These are phyloP conservation scores for Elmis aenea DNA, from an alignment of 2,888 invertebrate species.

Conservation along the genomic window DNA sequence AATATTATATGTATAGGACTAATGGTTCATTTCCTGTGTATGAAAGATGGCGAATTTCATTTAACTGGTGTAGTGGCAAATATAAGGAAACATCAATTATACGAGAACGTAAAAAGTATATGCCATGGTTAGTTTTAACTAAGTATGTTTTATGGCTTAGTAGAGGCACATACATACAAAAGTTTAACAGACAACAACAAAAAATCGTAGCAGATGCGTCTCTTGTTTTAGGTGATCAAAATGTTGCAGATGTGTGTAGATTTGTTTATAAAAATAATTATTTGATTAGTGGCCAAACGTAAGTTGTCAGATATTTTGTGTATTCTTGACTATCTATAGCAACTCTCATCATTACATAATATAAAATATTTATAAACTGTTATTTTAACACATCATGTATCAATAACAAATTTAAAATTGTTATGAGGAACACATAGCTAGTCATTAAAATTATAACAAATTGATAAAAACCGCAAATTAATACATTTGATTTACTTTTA, in stretches of 20 bases:
- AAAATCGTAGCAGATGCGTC: conserved; percentile 21
- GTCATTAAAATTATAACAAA: no score
- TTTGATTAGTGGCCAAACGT: conserved; percentile 48
- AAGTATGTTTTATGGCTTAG: conserved; percentile 52
- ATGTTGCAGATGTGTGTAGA: conserved; percentile 45
- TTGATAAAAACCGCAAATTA: no score
- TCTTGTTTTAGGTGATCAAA: conserved; percentile 24
- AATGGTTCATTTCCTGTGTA: no score
- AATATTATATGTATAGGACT: no score
- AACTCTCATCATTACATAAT: no score
- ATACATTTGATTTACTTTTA: conserved; percentile 20
- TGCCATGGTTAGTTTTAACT: conserved; percentile 53
- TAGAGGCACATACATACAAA: conserved; percentile 43
- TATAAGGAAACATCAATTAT: conserved; percentile 49
- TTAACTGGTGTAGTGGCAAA: conserved; percentile 55
- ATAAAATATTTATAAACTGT: no score
- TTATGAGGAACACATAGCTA: no score
- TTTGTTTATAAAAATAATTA: conserved; percentile 45
- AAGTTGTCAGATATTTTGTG: conserved; percentile 15
- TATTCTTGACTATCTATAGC: conserved; percentile 3
- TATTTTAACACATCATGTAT: no score
- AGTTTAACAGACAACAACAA: conserved; percentile 35
- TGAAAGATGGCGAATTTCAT: conserved; percentile 44
- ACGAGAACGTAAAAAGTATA: conserved; percentile 46
- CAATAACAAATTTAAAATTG: no score